A percentile compares a stretch with the other conserved stretches of the same genome.
phyloP scores from a whole-genome alignment of 2,888 invertebrate species.

The Agrenia bidenticulata region DNA sequence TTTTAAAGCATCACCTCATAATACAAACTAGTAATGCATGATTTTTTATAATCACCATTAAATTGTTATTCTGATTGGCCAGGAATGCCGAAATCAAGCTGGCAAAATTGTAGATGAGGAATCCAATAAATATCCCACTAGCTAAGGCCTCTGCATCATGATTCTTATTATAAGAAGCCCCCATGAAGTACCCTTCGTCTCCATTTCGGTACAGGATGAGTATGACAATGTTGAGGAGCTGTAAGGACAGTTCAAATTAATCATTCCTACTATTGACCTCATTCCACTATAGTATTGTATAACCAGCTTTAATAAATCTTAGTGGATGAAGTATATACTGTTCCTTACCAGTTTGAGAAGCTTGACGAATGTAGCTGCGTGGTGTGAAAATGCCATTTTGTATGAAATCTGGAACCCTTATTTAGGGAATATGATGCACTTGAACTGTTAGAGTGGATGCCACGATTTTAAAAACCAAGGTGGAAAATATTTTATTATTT shows the following conservation, averaged over 20 bases:
- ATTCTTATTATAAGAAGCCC: constrained; percentile 85
- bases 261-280: neutral
- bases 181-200: constrained; percentile 78
- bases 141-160: constrained; percentile 87
- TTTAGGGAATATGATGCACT: too few species aligned
- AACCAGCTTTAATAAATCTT: neutral
- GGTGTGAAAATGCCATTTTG: constrained; percentile 44
- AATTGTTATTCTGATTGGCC: too few species aligned
- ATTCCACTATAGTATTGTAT: too few species aligned
- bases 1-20: neutral
- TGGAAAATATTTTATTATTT: too few species aligned
- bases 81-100: constrained; percentile 72
- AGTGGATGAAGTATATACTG: neutral
- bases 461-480: too few species aligned
- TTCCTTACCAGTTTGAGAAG: constrained; percentile 42
- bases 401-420: too few species aligned
- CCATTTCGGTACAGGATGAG: constrained; percentile 79
- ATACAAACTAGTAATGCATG: neutral
- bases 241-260: constrained; percentile 53
- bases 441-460: too few species aligned
- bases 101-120: constrained; percentile 77
- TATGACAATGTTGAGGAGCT: constrained; percentile 80
- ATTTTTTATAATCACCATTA: constrained; percentile 57
- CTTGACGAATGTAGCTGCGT: constrained; percentile 42
- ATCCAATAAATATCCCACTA: constrained; percentile 82